Evolutionary conservation across 23 tunicate genomes (phyloP), one percentile per base, ranked within the genome.

Genomic region (Ciona savignyi): DNA sequence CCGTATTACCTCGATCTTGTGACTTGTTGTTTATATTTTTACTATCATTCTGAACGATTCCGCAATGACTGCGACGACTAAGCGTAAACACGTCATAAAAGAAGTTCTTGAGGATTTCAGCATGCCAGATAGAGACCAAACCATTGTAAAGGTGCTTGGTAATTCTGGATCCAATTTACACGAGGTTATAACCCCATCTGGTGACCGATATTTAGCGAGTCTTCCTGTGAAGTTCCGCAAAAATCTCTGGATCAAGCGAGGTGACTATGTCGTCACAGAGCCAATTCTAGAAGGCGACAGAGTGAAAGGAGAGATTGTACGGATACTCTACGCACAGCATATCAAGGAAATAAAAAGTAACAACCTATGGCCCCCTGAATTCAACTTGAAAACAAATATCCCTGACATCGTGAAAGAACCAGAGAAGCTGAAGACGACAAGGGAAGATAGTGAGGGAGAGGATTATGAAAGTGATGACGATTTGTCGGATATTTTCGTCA

Each of bases 271-370:
- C 21, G 67, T 90, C 27, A 79, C 74, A 77, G 97, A 90, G 68
- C 90, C 97, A 0, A 90, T 90, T 42, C 29, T 56, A 30, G 97
- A 90, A 90, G 97, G 97, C 9, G 83, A 83, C 32, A 90, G 74
- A 83, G 97, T 90, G 27, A 90, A 83, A 62, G 97, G 78, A 32
- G 97, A 90, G 70, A 90, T 90, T 25, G 97, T 90, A 31, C 65
- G 97, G 63, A 86, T 90, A 25, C 74, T 90, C 2, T 90, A 83
- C 70, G 82, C 85, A 2, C 83, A 90, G 35, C 97, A 90, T 29
- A 81, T 90, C 61, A 90, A 90, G 63, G 70, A 20, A 3, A 74
- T 90, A 29, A 74, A 83, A 28, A 67, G 75, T 68, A 79, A 49
- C 31, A 84, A 77, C 34, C 24, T 78, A 48, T 90, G 97, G 78